Conservation (phyloP, 1,140 invertebrate genomes). For the Gonioctena quinquepunctata region DNA sequence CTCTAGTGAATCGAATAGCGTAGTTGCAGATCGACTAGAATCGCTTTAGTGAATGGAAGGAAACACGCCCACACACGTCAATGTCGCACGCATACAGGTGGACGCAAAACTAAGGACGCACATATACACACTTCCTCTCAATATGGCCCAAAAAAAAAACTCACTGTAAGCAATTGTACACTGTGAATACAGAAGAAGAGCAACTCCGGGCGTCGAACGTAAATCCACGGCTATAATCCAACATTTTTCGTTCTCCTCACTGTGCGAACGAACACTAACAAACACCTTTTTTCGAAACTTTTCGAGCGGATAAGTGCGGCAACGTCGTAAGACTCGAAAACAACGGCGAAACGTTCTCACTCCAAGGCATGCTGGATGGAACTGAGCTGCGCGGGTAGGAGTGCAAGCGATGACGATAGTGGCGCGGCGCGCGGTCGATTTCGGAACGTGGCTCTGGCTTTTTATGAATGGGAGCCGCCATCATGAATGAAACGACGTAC, state of each 20-base stretch:
- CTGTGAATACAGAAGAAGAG: slow-evolving; percentile 4
- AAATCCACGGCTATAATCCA: slow-evolving; percentile 15
- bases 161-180: slow-evolving; percentile 19
- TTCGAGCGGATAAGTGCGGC: neutral
- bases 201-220: neutral
- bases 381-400: slow-evolving; percentile 53
- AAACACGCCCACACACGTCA: slow-evolving; percentile 49
- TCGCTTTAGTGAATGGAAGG: slow-evolving; percentile 32
- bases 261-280: neutral
- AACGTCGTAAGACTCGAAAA: neutral
- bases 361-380: slow-evolving; percentile 21
- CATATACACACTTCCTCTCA: slow-evolving; percentile 11
- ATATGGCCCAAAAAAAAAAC: slow-evolving; percentile 24
- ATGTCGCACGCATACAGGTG: slow-evolving; percentile 47
- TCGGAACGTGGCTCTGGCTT: slow-evolving; percentile 60
- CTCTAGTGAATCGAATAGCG: neutral
- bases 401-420: slow-evolving; percentile 48
- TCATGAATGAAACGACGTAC: slow-evolving; percentile 65
- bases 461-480: slow-evolving; percentile 79
- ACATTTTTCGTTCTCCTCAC: slow-evolving; percentile 2
- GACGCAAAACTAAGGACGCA: slow-evolving; percentile 4
- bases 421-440: slow-evolving; percentile 52
- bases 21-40: neutral
- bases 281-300: neutral
- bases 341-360: slow-evolving; percentile 10